Evolutionary conservation across 2,888 invertebrate species (phyloP), one percentile per base, ranked within the genome.

Genomic region (Glaucopsyche alexis): DNA sequence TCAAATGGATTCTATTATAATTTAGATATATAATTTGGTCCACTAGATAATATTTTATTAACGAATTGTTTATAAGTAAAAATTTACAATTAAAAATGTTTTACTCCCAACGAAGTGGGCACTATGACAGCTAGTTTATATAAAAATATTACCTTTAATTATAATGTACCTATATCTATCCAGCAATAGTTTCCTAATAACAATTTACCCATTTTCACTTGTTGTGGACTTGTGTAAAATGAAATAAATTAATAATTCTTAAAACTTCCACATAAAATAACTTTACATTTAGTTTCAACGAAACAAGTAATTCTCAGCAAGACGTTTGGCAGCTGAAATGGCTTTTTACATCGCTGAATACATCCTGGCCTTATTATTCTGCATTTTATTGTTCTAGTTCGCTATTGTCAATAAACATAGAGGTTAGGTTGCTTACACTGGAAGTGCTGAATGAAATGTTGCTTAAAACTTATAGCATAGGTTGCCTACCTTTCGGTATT

Each of bases 331-430:
- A 55, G 55, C 55, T 11, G 55, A 55, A 55, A 9, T 9, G 19
- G 55, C 55, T 19, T 55, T 11, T 55, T 11, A 19, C 55, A 55
- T 55, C 16, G 16, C 16, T 55, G 55, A 55, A 55, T 42, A 42
- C 11, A 55, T 55, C 55, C 60, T 38, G 60, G 60, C 60, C 60
- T 60, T 60, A 60, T 38, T 29, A 60, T 60, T 14, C 60, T 60
- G 60, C 60, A 60, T 60, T 60, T 60, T 60, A 60, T 60, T 60
- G 60, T 60, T 60, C 60, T 38, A 60, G 60, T 38, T 60, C 29
- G 13, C 60, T 7, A 19, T 60, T 19, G 60, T 60, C 60, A 60
- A 60, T 60, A 60, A 60, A 60, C 60, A 38, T 7, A 38, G 60
- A 60, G 19, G 55, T 55, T 11, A 55, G 55, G 19, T 60, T 14